Evolutionary conservation across 2,888 invertebrate genomes (phyloP).

Genomic region (Tetanocera ferruginea): DNA sequence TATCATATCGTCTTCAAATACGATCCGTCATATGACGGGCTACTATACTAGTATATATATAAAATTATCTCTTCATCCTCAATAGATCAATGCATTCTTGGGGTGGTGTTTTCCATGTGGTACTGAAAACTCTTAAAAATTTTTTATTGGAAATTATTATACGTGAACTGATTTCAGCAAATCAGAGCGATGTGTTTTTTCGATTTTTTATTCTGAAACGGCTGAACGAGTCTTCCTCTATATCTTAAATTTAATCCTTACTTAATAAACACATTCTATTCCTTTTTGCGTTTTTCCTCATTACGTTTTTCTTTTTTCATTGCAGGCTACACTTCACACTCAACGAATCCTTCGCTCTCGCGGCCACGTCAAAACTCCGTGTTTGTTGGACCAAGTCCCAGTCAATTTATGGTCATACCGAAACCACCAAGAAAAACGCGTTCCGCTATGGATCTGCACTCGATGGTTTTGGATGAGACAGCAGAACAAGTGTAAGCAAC

Average conservation of each 20-base stretch:
- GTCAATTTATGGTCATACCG: constrained; percentile 75
- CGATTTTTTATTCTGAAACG: background rate
- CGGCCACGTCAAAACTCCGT: constrained; percentile 86
- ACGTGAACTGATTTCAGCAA: too few relatives aligned
- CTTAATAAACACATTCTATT: background rate
- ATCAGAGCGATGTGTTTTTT: background rate
- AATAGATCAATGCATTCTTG: too few relatives aligned
- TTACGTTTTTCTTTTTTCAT: constrained; percentile 46
- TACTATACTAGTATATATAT: too few relatives aligned
- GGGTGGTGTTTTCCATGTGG: too few relatives aligned
- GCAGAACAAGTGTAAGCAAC: constrained; percentile 64
- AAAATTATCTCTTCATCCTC: too few relatives aligned
- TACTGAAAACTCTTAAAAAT: too few relatives aligned
- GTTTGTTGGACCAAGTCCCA: constrained; percentile 79
- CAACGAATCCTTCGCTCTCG: constrained; percentile 44
- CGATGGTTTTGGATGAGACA: constrained; percentile 74
- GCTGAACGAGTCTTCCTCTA: background rate
- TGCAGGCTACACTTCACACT: constrained; percentile 70
- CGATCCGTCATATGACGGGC: too few relatives aligned
- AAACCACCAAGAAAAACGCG: constrained; percentile 83
- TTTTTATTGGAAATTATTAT: too few relatives aligned
- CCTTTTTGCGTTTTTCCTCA: background rate
- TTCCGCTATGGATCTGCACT: constrained; percentile 87
- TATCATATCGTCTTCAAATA: too few relatives aligned
- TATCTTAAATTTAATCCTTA: background rate